Evolutionary conservation across 2,797 vertebrate species (phyloP).

Genomic region (Centroberyx gerrardi): DNA sequence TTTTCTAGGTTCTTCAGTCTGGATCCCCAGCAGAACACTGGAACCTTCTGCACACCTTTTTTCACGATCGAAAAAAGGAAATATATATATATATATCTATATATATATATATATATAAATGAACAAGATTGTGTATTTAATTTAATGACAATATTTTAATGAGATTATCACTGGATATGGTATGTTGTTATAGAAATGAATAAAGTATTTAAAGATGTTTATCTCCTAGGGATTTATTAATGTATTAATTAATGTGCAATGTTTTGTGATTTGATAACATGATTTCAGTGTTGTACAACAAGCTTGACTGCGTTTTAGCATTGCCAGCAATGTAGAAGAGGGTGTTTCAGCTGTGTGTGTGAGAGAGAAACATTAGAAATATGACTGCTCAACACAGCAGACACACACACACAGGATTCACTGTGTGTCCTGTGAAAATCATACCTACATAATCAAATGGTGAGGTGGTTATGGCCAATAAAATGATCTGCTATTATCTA

Average conservation of each 20-base stretch:
- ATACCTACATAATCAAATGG: slow-evolving; percentile 4
- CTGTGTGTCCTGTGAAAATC: neutral
- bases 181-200: slow-evolving; percentile 77
- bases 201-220: slow-evolving; percentile 79
- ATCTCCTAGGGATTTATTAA: neutral
- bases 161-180: slow-evolving; percentile 70
- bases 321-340: too few species aligned
- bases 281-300: neutral
- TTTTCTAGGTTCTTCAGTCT: slow-evolving; percentile 15
- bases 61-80: slow-evolving; percentile 42
- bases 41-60: neutral
- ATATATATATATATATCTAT: too few species aligned
- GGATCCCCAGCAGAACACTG: neutral
- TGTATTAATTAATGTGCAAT: too few species aligned
- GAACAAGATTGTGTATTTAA: slow-evolving; percentile 66
- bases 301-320: too few species aligned
- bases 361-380: too few species aligned
- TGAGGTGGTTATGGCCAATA: slow-evolving; percentile 2
- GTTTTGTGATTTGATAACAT: slow-evolving; percentile 16
- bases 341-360: too few species aligned
- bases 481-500: neutral
- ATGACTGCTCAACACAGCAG: too few species aligned
- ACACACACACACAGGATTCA: too few species aligned
- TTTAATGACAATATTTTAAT: slow-evolving; percentile 76
- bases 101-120: too few species aligned